These are phyloP conservation scores for Caloenas nicobarica DNA, from an alignment of 2,113 vertebrate species.

Conservation along the genomic window DNA sequence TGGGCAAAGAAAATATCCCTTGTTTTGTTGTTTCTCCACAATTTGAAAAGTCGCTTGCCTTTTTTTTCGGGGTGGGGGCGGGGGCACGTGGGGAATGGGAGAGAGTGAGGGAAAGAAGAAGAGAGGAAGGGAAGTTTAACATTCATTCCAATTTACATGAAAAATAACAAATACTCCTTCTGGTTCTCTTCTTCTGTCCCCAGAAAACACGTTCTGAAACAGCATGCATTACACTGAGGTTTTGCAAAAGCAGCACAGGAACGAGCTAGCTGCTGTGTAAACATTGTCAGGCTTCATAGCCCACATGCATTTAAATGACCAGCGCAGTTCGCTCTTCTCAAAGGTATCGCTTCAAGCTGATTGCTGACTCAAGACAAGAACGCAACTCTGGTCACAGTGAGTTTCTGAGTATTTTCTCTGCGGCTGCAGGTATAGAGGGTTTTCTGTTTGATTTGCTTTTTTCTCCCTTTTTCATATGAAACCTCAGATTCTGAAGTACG, in stretches of 20 bases:
- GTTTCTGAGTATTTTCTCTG: conserved; percentile 40
- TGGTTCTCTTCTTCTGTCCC: background rate
- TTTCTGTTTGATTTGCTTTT: conserved; percentile 56
- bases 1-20: conserved; percentile 37
- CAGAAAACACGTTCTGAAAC: background rate
- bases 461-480: background rate
- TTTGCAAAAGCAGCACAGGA: background rate
- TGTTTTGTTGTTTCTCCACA: background rate
- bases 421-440: conserved; percentile 50
- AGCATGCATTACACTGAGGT: background rate
- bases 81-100: no score
- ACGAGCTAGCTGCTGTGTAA: background rate
- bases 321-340: background rate
- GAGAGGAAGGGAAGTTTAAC: background rate
- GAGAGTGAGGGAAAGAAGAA: background rate
- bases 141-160: background rate
- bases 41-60: background rate
- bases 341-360: conserved; percentile 62
- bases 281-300: conserved; percentile 1
- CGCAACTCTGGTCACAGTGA: conserved; percentile 11
- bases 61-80: accelerated
- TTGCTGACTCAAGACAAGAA: conserved; percentile 58
- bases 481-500: conserved; percentile 49
- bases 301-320: background rate
- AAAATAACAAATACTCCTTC: background rate